phyloP scores from a whole-genome alignment of 2,888 invertebrate genomes.

The Gisinianus flammeolus region DNA sequence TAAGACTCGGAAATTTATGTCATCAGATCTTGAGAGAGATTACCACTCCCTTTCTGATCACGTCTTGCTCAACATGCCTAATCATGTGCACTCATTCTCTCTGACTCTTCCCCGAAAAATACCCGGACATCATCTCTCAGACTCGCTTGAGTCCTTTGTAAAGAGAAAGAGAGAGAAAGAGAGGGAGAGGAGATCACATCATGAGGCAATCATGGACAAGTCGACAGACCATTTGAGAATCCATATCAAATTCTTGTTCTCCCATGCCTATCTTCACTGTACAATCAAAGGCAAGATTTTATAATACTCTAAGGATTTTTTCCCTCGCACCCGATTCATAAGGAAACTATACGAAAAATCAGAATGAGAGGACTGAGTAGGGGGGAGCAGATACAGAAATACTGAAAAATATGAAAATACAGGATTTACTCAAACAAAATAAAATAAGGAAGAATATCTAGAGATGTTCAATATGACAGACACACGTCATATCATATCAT shows the following conservation, averaged over 20 bases:
- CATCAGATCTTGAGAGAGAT: conserved; percentile 60
- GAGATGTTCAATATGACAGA: background rate
- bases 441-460: background rate
- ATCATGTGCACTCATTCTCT: conserved; percentile 21
- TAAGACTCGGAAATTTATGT: conserved; percentile 59
- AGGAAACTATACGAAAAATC: too few relatives aligned
- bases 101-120: background rate
- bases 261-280: too few relatives aligned
- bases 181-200: background rate
- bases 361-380: too few relatives aligned
- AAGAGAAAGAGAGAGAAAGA: background rate
- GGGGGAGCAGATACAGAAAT: background rate
- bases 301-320: too few relatives aligned
- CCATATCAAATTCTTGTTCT: too few relatives aligned
- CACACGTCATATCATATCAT: background rate
- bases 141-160: background rate
- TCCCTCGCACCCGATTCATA: too few relatives aligned
- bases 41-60: conserved; percentile 59
- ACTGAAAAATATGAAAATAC: background rate
- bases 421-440: background rate
- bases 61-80: conserved; percentile 44
- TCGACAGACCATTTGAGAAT: background rate
- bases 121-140: background rate
- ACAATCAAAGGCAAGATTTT: too few relatives aligned
- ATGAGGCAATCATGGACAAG: background rate